phyloP scores from a whole-genome alignment of 2,797 vertebrate genomes.

The Ptychobarbus kaznakovi region DNA sequence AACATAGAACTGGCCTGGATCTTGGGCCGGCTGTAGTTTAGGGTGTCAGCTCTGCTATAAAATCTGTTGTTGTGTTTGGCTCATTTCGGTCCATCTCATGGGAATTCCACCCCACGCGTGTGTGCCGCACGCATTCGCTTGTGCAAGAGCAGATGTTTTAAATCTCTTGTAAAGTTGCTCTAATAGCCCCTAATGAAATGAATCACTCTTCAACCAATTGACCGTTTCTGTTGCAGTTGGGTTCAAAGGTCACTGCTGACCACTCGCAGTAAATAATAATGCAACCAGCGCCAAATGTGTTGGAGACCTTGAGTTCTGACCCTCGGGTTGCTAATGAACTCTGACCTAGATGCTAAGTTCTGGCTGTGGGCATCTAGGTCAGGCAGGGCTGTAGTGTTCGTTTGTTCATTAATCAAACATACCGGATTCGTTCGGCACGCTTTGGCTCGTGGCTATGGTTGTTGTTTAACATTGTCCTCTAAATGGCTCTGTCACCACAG shows the following conservation, averaged over 20 bases:
- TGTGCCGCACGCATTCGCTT: conserved; percentile 68
- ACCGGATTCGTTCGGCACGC: not conserved
- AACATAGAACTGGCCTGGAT: not conserved
- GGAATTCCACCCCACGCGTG: conserved; percentile 64
- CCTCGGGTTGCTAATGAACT: conserved; percentile 1
- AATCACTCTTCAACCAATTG: conserved; percentile 34
- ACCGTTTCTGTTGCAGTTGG: conserved; percentile 10
- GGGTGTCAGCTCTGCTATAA: conserved; percentile 34
- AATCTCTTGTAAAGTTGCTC: conserved; percentile 64
- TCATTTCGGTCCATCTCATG: conserved; percentile 49
- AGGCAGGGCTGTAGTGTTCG: conserved; percentile 7
- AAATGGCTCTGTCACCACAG: not conserved
- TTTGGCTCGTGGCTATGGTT: conserved; percentile 31
- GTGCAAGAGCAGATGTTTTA: conserved; percentile 62
- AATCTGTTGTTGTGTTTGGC: conserved; percentile 61
- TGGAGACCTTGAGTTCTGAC: conserved; percentile 20
- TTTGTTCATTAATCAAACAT: conserved; percentile 31
- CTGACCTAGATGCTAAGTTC: conserved; percentile 10
- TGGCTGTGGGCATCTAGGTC: conserved; percentile 24
- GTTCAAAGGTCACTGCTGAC: conserved; percentile 18
- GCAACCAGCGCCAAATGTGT: not conserved
- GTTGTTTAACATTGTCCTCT: conserved; percentile 27
- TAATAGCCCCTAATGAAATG: conserved; percentile 58
- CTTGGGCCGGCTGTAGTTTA: not conserved
- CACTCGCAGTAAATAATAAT: not conserved